A percentile compares a stretch with the other conserved stretches of the same genome.
Evolutionary conservation across 1,140 invertebrate genomes (phyloP).

Genomic region (Lordiphosa clarofinis): DNA sequence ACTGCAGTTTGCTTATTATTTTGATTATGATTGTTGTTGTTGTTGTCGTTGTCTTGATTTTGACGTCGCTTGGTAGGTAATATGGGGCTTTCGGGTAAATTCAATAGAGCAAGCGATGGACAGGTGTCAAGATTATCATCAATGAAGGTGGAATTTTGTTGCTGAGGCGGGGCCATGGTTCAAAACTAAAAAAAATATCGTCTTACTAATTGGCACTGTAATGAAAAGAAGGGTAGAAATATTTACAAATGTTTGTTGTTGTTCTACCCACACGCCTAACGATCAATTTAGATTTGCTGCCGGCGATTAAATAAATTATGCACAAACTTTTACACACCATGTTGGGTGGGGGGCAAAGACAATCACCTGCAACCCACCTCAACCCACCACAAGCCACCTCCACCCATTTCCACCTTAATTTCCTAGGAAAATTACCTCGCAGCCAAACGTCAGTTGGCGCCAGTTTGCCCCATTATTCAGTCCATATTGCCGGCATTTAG

Average conservation of each 20-base stretch:
- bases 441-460: slow-evolving; percentile 37
- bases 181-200: not conserved
- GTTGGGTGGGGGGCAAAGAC: not conserved
- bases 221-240: slow-evolving; percentile 14
- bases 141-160: slow-evolving; percentile 77
- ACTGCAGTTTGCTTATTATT: slow-evolving; percentile 40
- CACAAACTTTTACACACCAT: slow-evolving; percentile 29
- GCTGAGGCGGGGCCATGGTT: slow-evolving; percentile 46
- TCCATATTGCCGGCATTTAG: slow-evolving; percentile 44
- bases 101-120: slow-evolving; percentile 57
- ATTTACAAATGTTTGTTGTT: slow-evolving; percentile 2
- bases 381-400: no score
- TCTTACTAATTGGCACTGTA: slow-evolving; percentile 61
- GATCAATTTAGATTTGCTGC: slow-evolving; percentile 79
- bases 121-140: slow-evolving; percentile 70
- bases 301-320: slow-evolving; percentile 79
- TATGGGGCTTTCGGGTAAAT: slow-evolving; percentile 74
- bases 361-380: slow-evolving; percentile 5
- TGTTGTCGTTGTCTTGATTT: slow-evolving; percentile 45
- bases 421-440: slow-evolving; percentile 46
- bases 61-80: slow-evolving; percentile 49
- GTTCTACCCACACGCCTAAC: slow-evolving; percentile 29
- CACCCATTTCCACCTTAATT: slow-evolving; percentile 32
- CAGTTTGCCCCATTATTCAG: slow-evolving; percentile 48
- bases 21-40: slow-evolving; percentile 21